Conservation (phyloP, 53 echinoderm and acorn worm species). For the Luidia sarsii region DNA sequence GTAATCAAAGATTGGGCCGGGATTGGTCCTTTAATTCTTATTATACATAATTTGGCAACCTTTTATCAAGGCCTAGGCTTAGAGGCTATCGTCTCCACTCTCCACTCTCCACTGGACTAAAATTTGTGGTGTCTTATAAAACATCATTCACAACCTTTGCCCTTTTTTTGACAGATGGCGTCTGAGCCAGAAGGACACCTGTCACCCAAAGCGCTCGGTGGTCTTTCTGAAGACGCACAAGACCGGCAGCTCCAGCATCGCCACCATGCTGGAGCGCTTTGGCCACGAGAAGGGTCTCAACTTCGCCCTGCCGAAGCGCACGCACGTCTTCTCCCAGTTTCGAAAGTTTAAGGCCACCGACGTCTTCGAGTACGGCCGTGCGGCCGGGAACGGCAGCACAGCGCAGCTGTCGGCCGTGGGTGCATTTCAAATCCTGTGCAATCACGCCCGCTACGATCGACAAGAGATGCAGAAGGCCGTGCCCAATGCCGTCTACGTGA, state of each 20-base stretch:
- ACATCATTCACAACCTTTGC: too few relatives aligned
- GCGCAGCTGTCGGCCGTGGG: slow-evolving; percentile 1
- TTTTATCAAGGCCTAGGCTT: too few relatives aligned
- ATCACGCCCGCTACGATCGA: slow-evolving; percentile 62
- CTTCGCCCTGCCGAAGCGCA: slow-evolving; percentile 60
- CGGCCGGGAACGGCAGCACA: background rate
- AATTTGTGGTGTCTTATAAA: too few relatives aligned
- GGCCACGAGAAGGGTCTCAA: slow-evolving; percentile 41
- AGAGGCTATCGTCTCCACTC: too few relatives aligned
- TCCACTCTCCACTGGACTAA: too few relatives aligned
- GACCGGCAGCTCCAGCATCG: too few relatives aligned
- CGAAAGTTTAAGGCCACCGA: background rate
- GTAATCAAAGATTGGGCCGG: too few relatives aligned
- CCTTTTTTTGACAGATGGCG: too few relatives aligned
- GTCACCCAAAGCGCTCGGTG: background rate
- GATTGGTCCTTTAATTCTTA: too few relatives aligned
- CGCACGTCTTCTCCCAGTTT: background rate
- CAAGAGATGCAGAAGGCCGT: slow-evolving; percentile 23
- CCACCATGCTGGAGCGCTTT: slow-evolving; percentile 63
- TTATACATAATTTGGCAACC: too few relatives aligned
- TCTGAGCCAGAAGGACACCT: too few relatives aligned
- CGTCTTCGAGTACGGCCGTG: background rate
- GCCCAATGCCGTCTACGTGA: slow-evolving; percentile 47
- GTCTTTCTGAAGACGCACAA: slow-evolving; percentile 76
- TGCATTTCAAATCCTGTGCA: slow-evolving; percentile 39